Percentiles rank a stretch among this genome's conserved stretches.
phyloP scores from a whole-genome alignment of 2,797 vertebrate genomes.

The Coluber constrictor region DNA sequence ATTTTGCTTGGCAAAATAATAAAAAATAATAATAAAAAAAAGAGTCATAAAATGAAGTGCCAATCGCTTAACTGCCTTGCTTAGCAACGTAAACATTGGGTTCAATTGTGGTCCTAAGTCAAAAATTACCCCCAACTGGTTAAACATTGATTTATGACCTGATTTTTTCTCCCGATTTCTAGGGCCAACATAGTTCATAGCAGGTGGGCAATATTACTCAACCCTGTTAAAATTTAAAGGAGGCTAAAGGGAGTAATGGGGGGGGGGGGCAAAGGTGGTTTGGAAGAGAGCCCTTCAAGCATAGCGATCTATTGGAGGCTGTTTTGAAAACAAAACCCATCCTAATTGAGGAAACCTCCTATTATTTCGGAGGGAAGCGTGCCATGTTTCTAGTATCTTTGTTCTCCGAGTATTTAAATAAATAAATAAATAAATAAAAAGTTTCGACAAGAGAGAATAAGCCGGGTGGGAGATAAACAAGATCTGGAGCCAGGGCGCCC shows the following conservation, averaged over 20 bases:
- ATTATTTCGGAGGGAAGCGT: background rate
- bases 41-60: background rate
- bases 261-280: background rate
- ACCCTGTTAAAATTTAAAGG: background rate
- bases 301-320: background rate
- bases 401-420: background rate
- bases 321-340: background rate
- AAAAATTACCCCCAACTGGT: background rate
- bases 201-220: background rate
- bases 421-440: too few relatives aligned
- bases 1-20: background rate
- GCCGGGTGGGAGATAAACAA: background rate
- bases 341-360: background rate
- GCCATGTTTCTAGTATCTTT: background rate
- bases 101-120: background rate
- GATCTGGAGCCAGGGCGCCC: background rate
- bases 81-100: background rate
- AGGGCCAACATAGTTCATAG: background rate
- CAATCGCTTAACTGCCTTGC: background rate
- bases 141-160: background rate
- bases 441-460: background rate
- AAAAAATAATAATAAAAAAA: background rate
- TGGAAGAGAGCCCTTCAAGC: background rate
- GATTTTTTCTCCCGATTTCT: background rate
- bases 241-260: background rate